Evolutionary conservation across 2,797 vertebrate species (phyloP).

Genomic region (Squalus acanthias): DNA sequence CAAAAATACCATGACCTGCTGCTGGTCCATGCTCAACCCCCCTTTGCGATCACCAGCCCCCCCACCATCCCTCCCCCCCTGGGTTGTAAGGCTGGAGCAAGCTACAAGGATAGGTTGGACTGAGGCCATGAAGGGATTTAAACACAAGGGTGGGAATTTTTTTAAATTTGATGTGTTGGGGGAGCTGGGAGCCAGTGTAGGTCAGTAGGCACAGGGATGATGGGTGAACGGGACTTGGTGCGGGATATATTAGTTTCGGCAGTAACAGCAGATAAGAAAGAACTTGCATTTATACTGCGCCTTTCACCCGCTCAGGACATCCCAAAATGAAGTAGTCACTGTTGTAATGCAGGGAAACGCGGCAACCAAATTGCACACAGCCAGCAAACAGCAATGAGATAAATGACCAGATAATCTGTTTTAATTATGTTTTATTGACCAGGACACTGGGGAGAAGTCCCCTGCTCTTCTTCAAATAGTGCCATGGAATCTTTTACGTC

Average conservation of each 20-base stretch:
- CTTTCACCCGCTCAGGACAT: no score
- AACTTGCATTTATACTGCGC: not conserved
- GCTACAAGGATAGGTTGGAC: not conserved
- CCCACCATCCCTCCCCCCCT: no score
- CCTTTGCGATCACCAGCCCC: not conserved
- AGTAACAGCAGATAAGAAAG: not conserved
- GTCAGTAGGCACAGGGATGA: not conserved
- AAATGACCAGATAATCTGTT: not conserved
- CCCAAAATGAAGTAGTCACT: not conserved
- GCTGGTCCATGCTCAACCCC: no score
- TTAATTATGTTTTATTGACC: not conserved
- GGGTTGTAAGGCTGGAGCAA: no score
- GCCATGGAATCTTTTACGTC: not conserved
- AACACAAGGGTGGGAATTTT: not conserved
- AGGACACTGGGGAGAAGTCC: not conserved
- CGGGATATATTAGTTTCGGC: not conserved
- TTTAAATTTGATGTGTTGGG: not conserved
- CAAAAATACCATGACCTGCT: not conserved
- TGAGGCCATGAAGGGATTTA: no score
- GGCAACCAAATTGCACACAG: not conserved
- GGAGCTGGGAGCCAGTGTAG: not conserved
- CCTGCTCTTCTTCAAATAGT: not conserved
- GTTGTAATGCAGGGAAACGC: not conserved
- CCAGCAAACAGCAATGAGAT: not conserved
- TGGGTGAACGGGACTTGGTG: not conserved